Base-by-base conservation (phyloP, 2,888 invertebrate genomes). In the Mimumesa dahlbomi region DNA sequence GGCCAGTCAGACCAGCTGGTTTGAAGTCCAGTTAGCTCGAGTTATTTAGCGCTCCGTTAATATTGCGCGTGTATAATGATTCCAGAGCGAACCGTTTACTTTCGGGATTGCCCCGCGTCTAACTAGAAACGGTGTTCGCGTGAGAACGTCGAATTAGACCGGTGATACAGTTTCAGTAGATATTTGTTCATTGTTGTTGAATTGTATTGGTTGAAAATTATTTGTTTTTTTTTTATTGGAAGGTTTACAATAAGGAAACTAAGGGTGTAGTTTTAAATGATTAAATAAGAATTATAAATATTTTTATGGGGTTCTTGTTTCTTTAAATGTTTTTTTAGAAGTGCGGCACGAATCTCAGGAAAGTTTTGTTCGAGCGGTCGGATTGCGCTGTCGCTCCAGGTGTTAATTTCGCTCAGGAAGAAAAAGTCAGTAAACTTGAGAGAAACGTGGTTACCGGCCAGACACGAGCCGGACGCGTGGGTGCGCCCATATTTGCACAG, bases 41-140 rank as follows among this genome's bases (percentile, higher is more conserved):
- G 69, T 69, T 76, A 76, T 73, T 80, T 77, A 77, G 72, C 75
- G 70, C 68, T 72, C 78, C 72, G 73, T 71, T 77, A 82, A 81
- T 78, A 80, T 81, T 73, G 54, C 59, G 57, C 42, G 57, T 54
- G 53, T 45, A 56, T 63, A 65, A 70, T 64, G 36, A 70, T 56
- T 59, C 22, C 54, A 38, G 34, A 50, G 38, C 36, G 13, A 50
- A 58, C 49, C 54, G 45, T 58, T 72, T 58, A 40, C 61, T 72
- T 78, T 77, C 57, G 40, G 72, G 46, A 58, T 65, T 57, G 65
- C 21, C n/a, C 68, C 71, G 61, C 48, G 71, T 46, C 11, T 43
- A 45, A 62, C 64, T 46, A 57, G 52, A 49, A 54, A 62, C 42
- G 11, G 7, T 38, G 53, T 21, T 14, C 45, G 38, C 56, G 61